Evolutionary conservation across 1,140 invertebrate species (phyloP), one percentile per base, ranked within the genome.

Genomic region (Metaphire vulgaris): DNA sequence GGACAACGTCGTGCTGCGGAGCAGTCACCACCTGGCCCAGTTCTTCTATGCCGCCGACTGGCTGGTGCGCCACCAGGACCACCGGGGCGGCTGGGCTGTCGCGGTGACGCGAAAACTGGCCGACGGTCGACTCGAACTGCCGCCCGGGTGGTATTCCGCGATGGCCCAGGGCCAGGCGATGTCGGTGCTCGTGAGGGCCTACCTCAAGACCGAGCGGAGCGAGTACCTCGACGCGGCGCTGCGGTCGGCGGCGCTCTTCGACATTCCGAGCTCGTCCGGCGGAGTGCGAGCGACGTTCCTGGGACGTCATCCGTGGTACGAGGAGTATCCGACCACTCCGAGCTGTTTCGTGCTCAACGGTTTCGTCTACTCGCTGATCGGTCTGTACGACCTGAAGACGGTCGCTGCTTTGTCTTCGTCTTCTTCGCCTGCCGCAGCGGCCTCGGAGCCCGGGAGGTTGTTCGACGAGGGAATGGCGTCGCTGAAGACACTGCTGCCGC

Each of bases 101-200:
- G 97, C 94, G 84, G 92, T 99, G 93, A 95, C 82, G 86, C 89
- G 76, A 89, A 90, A 33, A 94, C 93, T 80, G 28, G 78, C 88
- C 89, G 73, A 77, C 71, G 90, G 91, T n/a, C 91, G 93, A 84
- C 89, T 90, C 68, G 91, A 92, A 79, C 88, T 97, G 56, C 88
- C 90, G 78, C 91, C 93, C 21, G 94, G 94, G 74, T 97, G 95
- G 95, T 93, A 96, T 84, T 98, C 96, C 1, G 94, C 95, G 2
- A 99, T 99, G 97, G 95, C 93, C 2, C 96, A 98, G 85, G 97
- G 97, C 0, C 97, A 99, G 85, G 95, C 92, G 0, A 93, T 99
- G 76, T 98, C 95, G 0, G 89, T 98, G 14, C 87, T 99, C 70
- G 90, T 93, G 1, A 88, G 97, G 79, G 95, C 96, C 0, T 97